Base-by-base conservation (phyloP, 2,797 vertebrate species). In the Phaenicophaeus curvirostris region DNA sequence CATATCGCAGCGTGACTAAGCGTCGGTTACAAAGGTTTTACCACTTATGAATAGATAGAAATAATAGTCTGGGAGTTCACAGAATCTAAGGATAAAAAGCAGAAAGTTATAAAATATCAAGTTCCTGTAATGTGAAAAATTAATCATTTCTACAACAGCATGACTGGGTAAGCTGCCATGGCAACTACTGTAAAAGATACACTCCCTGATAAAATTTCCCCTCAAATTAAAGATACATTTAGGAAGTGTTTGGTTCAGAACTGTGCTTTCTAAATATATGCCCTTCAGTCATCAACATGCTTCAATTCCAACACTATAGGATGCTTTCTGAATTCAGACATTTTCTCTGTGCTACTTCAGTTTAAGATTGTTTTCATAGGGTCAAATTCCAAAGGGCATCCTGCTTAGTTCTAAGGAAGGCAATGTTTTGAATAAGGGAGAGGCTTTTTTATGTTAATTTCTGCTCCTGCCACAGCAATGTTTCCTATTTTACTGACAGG, bases 141-240 rank as follows among this genome's bases (percentile, higher is more conserved):
- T 67, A 77, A 82, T 67, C 8, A 2, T 88, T 90, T 85, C 91
- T 69, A 31, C 57, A 74, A 2, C 31, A 8, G 35, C 65, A 5
- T 4, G 78, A 31, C 69, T 86, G 69, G 31, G n/a, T 76, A 76
- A 95, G 92, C 94, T 94, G 68, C 92, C 86, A 95, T 96, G 90
- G 91, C 93, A 96, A 95, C 93, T 87, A 16, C 10, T 74, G 41
- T 74, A 77, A 25, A 72, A 92, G 67, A 24, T 51, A 69, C 41
- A 24, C 6, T 72, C n/a, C 37, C 80, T 87, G 91, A 37, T 62
- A 42, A 71, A 31, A 90, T 51, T 68, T 65, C 48, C 27, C 37
- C 24, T 65, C 18, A 31, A 91, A 67, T 50, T 37, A 53, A 79
- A 85, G 88, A 33, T 62, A 53, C 35, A 41, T 44, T 15, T 37